Percentiles rank a stretch among this genome's conserved stretches.
These are phyloP conservation scores for Psittacus erithacus DNA, from an alignment of 2,113 vertebrate species.

Conservation along the genomic window DNA sequence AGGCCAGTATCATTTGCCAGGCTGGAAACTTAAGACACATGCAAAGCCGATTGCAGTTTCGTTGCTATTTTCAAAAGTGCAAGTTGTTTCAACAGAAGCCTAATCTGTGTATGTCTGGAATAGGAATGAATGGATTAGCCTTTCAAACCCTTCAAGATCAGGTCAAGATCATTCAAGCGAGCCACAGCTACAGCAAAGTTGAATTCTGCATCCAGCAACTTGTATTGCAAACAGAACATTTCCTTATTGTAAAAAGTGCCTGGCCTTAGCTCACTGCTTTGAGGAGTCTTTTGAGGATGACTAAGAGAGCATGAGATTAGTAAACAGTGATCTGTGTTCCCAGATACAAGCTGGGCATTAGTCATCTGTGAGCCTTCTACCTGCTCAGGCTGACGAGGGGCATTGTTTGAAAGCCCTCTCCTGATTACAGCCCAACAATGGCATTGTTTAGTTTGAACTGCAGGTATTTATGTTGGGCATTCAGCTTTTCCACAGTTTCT, in stretches of 20 bases:
- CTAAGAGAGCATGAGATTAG: background rate
- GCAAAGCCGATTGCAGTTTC: slow-evolving; percentile 33
- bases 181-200: background rate
- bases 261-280: background rate
- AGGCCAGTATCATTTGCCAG: background rate
- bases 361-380: background rate
- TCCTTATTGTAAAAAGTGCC: background rate
- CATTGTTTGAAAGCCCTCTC: slow-evolving; percentile 15
- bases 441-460: slow-evolving; percentile 32
- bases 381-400: background rate
- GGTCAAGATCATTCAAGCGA: slow-evolving; percentile 8
- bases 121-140: slow-evolving; percentile 66
- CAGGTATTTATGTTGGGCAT: slow-evolving; percentile 17
- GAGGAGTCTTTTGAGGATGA: slow-evolving; percentile 8
- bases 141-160: slow-evolving; percentile 48
- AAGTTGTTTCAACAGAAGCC: slow-evolving; percentile 52
- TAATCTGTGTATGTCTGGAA: slow-evolving; percentile 61
- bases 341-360: background rate
- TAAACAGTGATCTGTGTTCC: background rate
- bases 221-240: background rate
- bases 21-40: background rate
- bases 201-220: background rate
- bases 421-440: slow-evolving; percentile 23
- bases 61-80: slow-evolving; percentile 37
- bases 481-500: slow-evolving; percentile 21